phyloP scores from a whole-genome alignment of 2,888 invertebrate genomes.

The Oscheius sp. region DNA sequence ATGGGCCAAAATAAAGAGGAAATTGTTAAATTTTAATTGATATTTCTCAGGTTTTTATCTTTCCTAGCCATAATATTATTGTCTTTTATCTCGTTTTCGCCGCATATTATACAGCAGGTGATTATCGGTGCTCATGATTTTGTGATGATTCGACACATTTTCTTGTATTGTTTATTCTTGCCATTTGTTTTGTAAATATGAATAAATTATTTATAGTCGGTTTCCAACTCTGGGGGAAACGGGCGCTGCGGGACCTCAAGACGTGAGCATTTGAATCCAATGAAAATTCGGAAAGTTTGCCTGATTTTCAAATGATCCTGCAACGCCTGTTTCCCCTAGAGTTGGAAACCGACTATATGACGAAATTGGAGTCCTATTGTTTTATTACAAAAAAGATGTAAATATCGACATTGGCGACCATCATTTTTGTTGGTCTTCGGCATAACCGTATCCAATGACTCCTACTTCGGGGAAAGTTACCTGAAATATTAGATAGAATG shows the following conservation, averaged over 20 bases:
- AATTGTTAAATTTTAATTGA: constrained; percentile 48
- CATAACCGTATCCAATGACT: constrained; percentile 66
- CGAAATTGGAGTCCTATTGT: no score
- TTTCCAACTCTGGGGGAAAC: no score
- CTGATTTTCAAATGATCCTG: no score
- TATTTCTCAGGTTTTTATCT: not conserved
- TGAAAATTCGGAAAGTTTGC: no score
- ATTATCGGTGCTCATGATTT: constrained; percentile 17
- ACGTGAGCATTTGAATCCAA: no score
- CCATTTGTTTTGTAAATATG: no score
- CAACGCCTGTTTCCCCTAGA: no score
- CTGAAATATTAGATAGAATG: constrained; percentile 17
- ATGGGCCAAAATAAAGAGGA: constrained; percentile 44
- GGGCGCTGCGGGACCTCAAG: no score
- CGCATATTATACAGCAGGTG: not conserved
- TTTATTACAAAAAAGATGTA: no score
- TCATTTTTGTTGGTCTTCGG: constrained; percentile 38
- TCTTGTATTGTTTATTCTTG: not conserved
- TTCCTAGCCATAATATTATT: not conserved
- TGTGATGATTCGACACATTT: not conserved
- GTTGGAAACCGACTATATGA: no score
- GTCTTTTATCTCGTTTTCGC: not conserved
- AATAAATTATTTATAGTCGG: no score
- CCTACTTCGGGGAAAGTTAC: constrained; percentile 67
- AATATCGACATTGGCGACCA: not conserved